phyloP scores from a whole-genome alignment of 2,888 invertebrate species.

The Smittia sp. region DNA sequence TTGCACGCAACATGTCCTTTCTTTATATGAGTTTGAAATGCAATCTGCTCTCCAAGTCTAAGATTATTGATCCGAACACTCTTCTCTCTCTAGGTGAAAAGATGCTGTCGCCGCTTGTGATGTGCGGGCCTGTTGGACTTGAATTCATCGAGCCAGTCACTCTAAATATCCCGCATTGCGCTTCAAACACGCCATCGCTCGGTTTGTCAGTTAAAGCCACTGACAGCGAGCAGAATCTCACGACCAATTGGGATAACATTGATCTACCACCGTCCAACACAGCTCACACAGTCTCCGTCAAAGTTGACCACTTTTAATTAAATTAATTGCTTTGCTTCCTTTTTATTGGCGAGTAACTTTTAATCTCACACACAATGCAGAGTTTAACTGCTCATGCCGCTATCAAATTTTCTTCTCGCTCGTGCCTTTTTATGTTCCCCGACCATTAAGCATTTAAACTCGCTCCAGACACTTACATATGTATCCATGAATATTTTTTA shows the following conservation, averaged over 20 bases:
- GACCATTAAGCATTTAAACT: too few relatives aligned
- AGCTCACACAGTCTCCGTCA: slow-evolving; percentile 82
- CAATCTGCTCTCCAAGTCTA: slow-evolving; percentile 44
- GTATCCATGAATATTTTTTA: too few relatives aligned
- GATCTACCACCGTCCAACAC: slow-evolving; percentile 79
- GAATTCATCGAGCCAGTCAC: slow-evolving; percentile 87
- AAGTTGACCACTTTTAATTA: slow-evolving; percentile 81
- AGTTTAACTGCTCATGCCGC: not conserved
- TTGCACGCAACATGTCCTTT: not conserved
- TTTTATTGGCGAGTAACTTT: too few relatives aligned
- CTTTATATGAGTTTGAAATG: slow-evolving; percentile 45
- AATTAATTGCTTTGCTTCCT: too few relatives aligned
- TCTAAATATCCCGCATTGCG: slow-evolving; percentile 83
- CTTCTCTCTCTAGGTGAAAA: slow-evolving; percentile 73
- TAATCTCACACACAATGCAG: not conserved
- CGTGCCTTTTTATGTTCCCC: too few relatives aligned
- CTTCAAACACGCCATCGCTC: slow-evolving; percentile 72
- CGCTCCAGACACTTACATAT: too few relatives aligned
- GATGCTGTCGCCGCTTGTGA: slow-evolving; percentile 88
- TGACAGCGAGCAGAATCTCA: slow-evolving; percentile 75
- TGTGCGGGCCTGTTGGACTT: slow-evolving; percentile 94
- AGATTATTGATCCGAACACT: slow-evolving; percentile 1
- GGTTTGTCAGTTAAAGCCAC: slow-evolving; percentile 76
- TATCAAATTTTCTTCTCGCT: not conserved
- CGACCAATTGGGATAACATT: slow-evolving; percentile 80